phyloP scores from a whole-genome alignment of 2,888 invertebrate genomes.

The Deilephila elpenor region DNA sequence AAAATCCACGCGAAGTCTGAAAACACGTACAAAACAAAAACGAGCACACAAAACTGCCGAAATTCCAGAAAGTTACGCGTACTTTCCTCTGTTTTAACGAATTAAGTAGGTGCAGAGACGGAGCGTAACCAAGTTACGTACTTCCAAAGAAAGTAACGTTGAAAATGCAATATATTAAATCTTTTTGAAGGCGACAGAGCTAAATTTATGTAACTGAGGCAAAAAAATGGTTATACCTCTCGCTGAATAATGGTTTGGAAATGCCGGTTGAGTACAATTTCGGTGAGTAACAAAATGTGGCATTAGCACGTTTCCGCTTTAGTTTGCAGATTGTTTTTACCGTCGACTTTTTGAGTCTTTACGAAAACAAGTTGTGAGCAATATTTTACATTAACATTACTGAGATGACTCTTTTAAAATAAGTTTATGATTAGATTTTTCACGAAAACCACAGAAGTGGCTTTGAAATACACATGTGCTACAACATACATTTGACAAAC shows the following conservation, averaged over 20 bases:
- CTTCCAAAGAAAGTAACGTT: conserved; percentile 22
- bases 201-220: conserved; percentile 21
- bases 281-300: conserved; percentile 18
- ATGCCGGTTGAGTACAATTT: conserved; percentile 21
- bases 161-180: conserved; percentile 26
- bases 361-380: background rate
- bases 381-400: background rate
- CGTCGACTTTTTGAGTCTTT: background rate
- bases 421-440: too few relatives aligned
- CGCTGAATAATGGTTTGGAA: conserved; percentile 24
- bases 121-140: conserved; percentile 29
- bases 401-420: too few relatives aligned
- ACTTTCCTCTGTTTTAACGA: conserved; percentile 30
- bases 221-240: conserved; percentile 19
- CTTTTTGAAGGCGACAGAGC: conserved; percentile 28
- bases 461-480: too few relatives aligned
- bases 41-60: conserved; percentile 4
- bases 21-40: background rate
- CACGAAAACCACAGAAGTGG: too few relatives aligned
- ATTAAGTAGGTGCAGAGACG: conserved; percentile 28
- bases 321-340: conserved; percentile 19
- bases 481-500: too few relatives aligned
- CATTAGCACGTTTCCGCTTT: conserved; percentile 26
- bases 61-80: conserved; percentile 23
- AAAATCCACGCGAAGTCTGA: background rate